Percentiles rank a stretch among this genome's conserved stretches.
Evolutionary conservation across 2,888 invertebrate species (phyloP).

Genomic region (Cephus sareptanus): DNA sequence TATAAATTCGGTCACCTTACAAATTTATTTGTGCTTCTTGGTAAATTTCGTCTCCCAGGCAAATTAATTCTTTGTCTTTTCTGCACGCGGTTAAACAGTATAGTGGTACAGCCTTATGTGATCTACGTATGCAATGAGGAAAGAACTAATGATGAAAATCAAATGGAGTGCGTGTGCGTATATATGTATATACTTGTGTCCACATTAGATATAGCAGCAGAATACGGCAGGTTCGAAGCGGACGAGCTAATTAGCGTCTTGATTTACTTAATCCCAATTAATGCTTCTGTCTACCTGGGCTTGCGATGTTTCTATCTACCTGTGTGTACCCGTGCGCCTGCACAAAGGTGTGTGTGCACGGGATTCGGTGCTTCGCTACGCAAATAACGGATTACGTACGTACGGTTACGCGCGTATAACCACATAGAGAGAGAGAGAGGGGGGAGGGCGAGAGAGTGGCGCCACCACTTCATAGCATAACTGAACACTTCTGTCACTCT

Average conservation of each 20-base stretch:
- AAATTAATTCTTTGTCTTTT: not conserved
- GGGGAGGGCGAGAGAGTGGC: not conserved
- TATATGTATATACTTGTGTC: not conserved
- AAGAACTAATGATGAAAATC: not conserved
- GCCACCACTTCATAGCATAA: not conserved
- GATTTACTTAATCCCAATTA: conserved; percentile 67
- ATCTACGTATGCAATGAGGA: not conserved
- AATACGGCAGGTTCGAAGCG: conserved; percentile 26
- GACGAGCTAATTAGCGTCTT: conserved; percentile 66
- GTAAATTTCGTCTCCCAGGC: not conserved
- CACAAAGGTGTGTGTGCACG: conserved; percentile 35
- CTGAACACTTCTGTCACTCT: not conserved
- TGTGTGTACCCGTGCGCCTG: conserved; percentile 37
- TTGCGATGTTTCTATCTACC: conserved; percentile 12
- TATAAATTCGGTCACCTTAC: not conserved
- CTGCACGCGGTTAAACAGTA: not conserved
- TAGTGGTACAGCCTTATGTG: not conserved
- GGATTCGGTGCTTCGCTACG: conserved; percentile 50
- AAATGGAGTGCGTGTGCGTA: no score
- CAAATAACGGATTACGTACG: conserved; percentile 63
- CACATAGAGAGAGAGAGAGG: not conserved
- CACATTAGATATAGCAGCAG: not conserved
- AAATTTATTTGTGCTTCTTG: not conserved
- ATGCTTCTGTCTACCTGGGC: conserved; percentile 49
- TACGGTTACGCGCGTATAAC: conserved; percentile 47